These are phyloP conservation scores for Mythimna pallens DNA, from an alignment of 2,888 invertebrate genomes.

Conservation along the genomic window DNA sequence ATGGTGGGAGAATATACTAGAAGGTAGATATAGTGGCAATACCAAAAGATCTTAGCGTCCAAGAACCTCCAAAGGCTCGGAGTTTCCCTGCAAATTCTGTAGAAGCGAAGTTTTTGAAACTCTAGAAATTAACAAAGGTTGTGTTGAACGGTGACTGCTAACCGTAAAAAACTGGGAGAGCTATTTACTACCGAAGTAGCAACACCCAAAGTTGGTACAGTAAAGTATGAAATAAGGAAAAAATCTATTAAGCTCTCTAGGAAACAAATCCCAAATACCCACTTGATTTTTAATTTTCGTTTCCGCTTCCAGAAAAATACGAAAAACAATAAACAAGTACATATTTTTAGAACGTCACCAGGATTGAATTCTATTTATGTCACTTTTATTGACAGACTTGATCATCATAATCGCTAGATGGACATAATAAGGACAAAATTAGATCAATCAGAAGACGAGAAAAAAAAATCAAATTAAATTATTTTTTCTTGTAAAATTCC, in stretches of 20 bases:
- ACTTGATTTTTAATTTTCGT: background rate
- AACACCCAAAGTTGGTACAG: background rate
- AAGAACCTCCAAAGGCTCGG: conserved; percentile 3
- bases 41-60: conserved; percentile 6
- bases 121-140: conserved; percentile 28
- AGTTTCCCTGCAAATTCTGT: conserved; percentile 31
- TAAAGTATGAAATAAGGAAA: background rate
- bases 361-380: conserved; percentile 4
- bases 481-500: background rate
- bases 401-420: background rate
- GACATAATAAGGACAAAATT: background rate
- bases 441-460: too few relatives aligned
- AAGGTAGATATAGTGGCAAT: background rate
- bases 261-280: background rate
- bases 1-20: background rate
- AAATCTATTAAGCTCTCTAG: background rate
- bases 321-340: background rate
- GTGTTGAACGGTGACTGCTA: conserved; percentile 4
- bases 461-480: background rate
- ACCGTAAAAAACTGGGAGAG: conserved; percentile 4
- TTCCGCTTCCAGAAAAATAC: background rate
- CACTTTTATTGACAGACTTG: background rate
- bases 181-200: conserved; percentile 2
- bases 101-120: conserved; percentile 17
- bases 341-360: background rate